Evolutionary conservation across 2,113 vertebrate species (phyloP).

Genomic region (Triplophysa rosa): DNA sequence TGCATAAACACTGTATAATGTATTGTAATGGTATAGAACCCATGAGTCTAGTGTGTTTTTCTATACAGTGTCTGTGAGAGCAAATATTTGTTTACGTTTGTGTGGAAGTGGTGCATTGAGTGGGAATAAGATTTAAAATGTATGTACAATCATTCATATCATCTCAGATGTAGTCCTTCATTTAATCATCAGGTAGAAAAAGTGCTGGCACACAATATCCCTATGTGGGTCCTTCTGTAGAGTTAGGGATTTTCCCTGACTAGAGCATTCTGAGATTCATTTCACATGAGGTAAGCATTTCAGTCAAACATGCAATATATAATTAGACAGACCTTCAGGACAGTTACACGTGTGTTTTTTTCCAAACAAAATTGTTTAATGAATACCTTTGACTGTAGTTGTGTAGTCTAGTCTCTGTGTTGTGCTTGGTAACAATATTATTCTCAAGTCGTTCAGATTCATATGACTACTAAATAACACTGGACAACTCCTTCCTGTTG

Average conservation of each 20-base stretch:
- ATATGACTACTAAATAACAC: too few species aligned
- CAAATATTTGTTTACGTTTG: neutral
- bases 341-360: constrained; percentile 56
- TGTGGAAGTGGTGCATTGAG: neutral
- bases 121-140: neutral
- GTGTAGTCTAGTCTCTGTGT: neutral
- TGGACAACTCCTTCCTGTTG: too few species aligned
- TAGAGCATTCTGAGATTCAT: constrained; percentile 63
- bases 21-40: too few species aligned
- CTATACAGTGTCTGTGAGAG: too few species aligned
- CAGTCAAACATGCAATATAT: constrained; percentile 57
- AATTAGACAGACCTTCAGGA: constrained; percentile 69
- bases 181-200: neutral
- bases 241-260: constrained; percentile 65
- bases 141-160: neutral
- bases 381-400: neutral
- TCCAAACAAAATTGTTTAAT: constrained; percentile 17
- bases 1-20: too few species aligned
- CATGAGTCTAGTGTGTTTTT: neutral
- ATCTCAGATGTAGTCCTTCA: neutral
- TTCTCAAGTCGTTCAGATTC: neutral
- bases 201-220: constrained; percentile 31
- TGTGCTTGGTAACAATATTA: neutral
- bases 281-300: constrained; percentile 56
- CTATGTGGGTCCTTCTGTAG: constrained; percentile 44